phyloP scores from a whole-genome alignment of 2,888 invertebrate genomes.

The Drosophila antonietae region DNA sequence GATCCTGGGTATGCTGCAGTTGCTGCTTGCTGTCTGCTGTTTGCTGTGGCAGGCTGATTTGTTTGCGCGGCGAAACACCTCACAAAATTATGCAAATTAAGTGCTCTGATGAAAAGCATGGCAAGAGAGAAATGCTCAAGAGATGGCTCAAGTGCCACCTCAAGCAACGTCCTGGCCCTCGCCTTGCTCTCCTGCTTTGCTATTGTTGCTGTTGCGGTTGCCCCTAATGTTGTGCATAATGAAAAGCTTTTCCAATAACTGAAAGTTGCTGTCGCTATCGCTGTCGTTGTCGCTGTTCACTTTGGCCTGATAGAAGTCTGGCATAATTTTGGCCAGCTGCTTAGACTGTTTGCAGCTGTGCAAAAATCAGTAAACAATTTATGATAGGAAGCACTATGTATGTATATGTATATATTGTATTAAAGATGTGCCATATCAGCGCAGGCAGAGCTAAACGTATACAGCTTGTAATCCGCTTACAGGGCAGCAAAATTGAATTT shows the following conservation, averaged over 20 bases:
- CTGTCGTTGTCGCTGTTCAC: not conserved
- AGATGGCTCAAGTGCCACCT: constrained; percentile 38
- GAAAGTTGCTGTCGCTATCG: constrained; percentile 12
- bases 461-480: constrained; percentile 68
- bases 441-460: constrained; percentile 50
- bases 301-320: constrained; percentile 1
- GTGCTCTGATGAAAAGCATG: constrained; percentile 76
- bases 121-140: constrained; percentile 54
- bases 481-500: constrained; percentile 67
- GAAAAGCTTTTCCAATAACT: constrained; percentile 20
- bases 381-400: constrained; percentile 1
- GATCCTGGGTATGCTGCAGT: constrained; percentile 1
- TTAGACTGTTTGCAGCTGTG: constrained; percentile 22
- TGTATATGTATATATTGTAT: not conserved
- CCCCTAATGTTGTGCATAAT: constrained; percentile 33
- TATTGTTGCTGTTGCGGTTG: constrained; percentile 40
- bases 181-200: constrained; percentile 18
- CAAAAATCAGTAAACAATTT: constrained; percentile 50
- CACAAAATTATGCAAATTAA: constrained; percentile 79
- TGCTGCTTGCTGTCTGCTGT: constrained; percentile 17
- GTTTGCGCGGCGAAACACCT: constrained; percentile 41
- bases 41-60: constrained; percentile 15
- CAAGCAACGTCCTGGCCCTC: constrained; percentile 31
- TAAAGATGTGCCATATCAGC: constrained; percentile 7
- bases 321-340: constrained; percentile 12